Base-by-base conservation (phyloP, 2,113 vertebrate genomes). In the Peromyscus californicus region DNA sequence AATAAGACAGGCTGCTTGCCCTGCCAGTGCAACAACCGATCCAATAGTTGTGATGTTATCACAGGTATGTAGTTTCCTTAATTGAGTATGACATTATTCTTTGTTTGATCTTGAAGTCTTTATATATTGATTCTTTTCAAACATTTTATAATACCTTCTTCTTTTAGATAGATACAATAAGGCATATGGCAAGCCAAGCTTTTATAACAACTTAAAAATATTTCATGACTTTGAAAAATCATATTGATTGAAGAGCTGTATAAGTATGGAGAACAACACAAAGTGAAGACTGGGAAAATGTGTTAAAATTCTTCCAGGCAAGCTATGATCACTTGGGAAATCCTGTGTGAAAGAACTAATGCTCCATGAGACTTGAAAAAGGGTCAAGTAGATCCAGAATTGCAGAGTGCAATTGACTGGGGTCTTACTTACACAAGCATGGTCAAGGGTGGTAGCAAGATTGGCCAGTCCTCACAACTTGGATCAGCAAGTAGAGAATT, bases 1-100 rank as follows among this genome's bases (percentile, higher is more conserved):
- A 98, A 95, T 0, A 57, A 96, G 45, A 98, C 13, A 31, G 72
- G 97, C 2, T 99, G 99, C 1, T 92, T 93, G 76, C 98, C 93
- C 0, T 99, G 99, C 94, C 98, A 78, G 51, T 99, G 99, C 98
- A 98, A 97, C 95, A 98, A 98, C 96, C 98, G 95, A 75, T 98
- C 99, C 92, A 79, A 84, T 10, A 98, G 75, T 94, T 99, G 99
- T 33, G 48, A 99, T 97, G 95, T 1, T 61, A 19, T 96, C 8
- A 99, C 99, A 98, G 99, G 99, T 99, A 98, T 21, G 51, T 13
- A 26, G 42, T 80, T 91, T 90, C 24, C 57, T 94, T 88, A 65
- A 48, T 63, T 87, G 72, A 75, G 11, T 74, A 70, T 29, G 9
- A 87, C 51, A 45, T 91, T 91, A 91, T 31, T 69, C 42, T 33